phyloP scores from a whole-genome alignment of 2,797 vertebrate species.

The Pseudomugil tenellus region DNA sequence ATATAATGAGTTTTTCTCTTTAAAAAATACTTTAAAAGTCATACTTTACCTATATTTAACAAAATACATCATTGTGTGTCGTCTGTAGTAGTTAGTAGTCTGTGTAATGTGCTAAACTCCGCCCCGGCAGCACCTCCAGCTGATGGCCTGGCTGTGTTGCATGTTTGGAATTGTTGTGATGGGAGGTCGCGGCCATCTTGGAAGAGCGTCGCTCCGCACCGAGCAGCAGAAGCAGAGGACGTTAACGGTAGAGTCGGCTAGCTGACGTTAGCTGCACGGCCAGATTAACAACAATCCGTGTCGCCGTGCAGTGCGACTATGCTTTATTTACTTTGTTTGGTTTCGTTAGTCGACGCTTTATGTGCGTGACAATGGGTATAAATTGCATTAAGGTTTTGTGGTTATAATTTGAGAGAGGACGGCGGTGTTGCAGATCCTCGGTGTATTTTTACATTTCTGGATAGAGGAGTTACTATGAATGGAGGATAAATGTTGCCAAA shows the following conservation, averaged over 20 bases:
- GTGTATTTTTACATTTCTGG: conserved; percentile 73
- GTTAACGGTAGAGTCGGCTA: conserved; percentile 18
- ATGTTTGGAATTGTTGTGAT: conserved; percentile 83
- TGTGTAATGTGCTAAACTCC: conserved; percentile 26
- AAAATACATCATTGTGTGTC: not conserved
- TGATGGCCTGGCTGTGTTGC: conserved; percentile 64
- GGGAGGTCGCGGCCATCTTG: conserved; percentile 85
- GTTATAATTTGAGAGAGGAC: conserved; percentile 41
- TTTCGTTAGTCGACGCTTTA: not conserved
- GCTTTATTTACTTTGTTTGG: conserved; percentile 1
- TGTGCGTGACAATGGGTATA: conserved; percentile 32
- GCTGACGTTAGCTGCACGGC: conserved; percentile 47
- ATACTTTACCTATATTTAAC: not conserved
- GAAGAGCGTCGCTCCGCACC: conserved; percentile 63
- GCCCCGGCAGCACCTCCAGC: conserved; percentile 49
- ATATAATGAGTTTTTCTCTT: not conserved
- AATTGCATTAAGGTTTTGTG: conserved; percentile 12
- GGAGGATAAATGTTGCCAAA: conserved; percentile 99
- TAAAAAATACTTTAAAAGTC: not conserved
- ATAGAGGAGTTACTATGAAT: conserved; percentile 92
- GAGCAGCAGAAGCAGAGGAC: conserved; percentile 41
- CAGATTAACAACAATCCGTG: conserved; percentile 33
- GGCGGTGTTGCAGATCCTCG: conserved; percentile 54
- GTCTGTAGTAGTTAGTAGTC: not conserved
- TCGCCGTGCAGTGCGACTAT: conserved; percentile 29